Evolutionary conservation across 2,888 invertebrate species (phyloP).

Genomic region (Itoplectis maculator): DNA sequence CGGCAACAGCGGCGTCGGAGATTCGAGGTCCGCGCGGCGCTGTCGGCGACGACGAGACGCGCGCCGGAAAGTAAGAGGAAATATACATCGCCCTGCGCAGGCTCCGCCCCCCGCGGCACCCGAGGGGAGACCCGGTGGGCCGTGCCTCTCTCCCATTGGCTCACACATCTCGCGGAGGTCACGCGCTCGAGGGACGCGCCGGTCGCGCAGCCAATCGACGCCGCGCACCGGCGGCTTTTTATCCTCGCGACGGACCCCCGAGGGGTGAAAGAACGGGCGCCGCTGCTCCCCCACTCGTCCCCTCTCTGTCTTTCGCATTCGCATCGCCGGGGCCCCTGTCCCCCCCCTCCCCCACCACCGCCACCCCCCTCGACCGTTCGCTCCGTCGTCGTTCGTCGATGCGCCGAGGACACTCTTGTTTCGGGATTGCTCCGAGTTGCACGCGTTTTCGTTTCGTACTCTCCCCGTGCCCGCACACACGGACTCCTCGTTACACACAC

Average conservation of each 20-base stretch:
- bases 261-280: conserved; percentile 67
- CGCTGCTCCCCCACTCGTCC: too few species aligned
- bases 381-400: conserved; percentile 66
- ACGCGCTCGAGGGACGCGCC: conserved; percentile 74
- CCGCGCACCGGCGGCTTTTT: conserved; percentile 75
- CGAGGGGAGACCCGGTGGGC: conserved; percentile 76
- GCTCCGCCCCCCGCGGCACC: conserved; percentile 73
- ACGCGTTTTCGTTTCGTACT: conserved; percentile 76
- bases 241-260: conserved; percentile 70
- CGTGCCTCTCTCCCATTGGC: conserved; percentile 77
- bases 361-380: neutral
- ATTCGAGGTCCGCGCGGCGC: neutral
- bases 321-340: neutral
- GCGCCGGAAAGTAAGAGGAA: conserved; percentile 60
- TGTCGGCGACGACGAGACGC: conserved; percentile 17
- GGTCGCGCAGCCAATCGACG: conserved; percentile 74
- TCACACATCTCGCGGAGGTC: conserved; percentile 67
- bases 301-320: conserved; percentile 34
- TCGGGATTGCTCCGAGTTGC: conserved; percentile 81
- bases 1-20: neutral
- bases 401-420: conserved; percentile 82
- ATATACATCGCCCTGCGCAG: conserved; percentile 54
- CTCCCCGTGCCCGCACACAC: too few species aligned
- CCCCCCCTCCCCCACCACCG: conserved; percentile 20
- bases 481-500: conserved; percentile 34